Base-by-base conservation (phyloP, 2,113 vertebrate genomes). In the Felis chaus region DNA sequence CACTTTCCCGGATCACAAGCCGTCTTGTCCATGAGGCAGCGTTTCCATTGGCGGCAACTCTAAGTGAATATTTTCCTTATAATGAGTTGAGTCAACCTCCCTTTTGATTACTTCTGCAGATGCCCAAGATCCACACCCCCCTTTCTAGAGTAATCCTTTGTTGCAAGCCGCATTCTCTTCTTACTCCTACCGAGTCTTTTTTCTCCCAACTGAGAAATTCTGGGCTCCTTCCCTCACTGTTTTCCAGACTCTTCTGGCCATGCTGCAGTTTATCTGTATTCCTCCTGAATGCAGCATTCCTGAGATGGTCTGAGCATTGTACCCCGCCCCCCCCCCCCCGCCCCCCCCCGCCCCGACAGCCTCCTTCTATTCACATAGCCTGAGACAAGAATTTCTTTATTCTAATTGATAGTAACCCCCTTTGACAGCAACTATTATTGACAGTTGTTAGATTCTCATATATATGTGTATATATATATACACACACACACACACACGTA, bases 361-460 rank as follows among this genome's bases (percentile, higher is more conserved):
- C 13, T 63, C 69, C 36, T 65, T 23, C 45, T 39, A 0, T 13
- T 66, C 78, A 16, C 48, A 2, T 7, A 25, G 45, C 9, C 69
- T 16, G 83, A 61, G n/a, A 33, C 0, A 55, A 55, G 31, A 69
- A 68, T 84, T 50, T 89, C 63, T 84, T 76, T 48, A 21, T 81
- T 79, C 36, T 48, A 19, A 2, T 48, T 39, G 82, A 39, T 23
- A 33, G 27, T 19, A 48, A 36, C 45, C 50, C 45, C 31, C 66
- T 39, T 53, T 66, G 16, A 73, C 3, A 36, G 68, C 36, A 0
- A 0, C 74, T 41, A 2, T 23, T 13, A 0, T 82, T 25, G 33
- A 53, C 4, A 7, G 29, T 39, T 21, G 48, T 12, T 31, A 55
- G 71, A 36, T 7, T 45, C 31, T 45, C 8, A 36, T 12, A 1